Evolutionary conservation across 2,113 vertebrate genomes (phyloP).

Genomic region (Sander lucioperca): DNA sequence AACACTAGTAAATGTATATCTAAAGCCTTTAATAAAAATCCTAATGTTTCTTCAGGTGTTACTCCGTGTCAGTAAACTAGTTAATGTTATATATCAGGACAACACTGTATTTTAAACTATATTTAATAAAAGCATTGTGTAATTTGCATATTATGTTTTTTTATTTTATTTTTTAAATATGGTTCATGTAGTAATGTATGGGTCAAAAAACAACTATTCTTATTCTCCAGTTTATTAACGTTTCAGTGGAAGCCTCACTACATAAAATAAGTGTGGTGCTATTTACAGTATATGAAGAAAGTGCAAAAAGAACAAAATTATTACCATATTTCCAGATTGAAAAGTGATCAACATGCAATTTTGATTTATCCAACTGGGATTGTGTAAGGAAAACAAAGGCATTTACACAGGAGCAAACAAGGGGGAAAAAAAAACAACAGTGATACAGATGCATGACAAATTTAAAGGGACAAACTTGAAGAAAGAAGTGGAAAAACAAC

Average conservation of each 20-base stretch:
- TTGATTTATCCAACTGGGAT: conserved; percentile 4
- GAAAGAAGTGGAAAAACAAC: neutral
- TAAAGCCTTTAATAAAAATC: conserved; percentile 34
- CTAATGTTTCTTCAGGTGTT: conserved; percentile 19
- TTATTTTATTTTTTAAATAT: neutral
- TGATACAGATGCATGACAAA: conserved; percentile 2
- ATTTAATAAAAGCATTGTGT: conserved; percentile 74
- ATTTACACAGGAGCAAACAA: neutral
- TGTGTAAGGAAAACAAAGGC: neutral
- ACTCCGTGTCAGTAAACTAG: neutral
- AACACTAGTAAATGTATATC: conserved; percentile 70
- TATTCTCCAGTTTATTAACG: conserved; percentile 47
- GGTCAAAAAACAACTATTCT: conserved; percentile 22
- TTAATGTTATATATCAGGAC: conserved; percentile 40
- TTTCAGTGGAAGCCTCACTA: conserved; percentile 42
- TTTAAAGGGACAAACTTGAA: neutral
- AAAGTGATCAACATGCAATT: conserved; percentile 38
- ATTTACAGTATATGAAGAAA: conserved; percentile 40
- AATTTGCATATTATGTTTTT: neutral
- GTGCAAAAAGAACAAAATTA: conserved; percentile 44
- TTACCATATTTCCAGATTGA: conserved; percentile 9
- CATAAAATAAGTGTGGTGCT: conserved; percentile 44
- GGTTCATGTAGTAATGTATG: neutral
- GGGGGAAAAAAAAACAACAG: neutral
- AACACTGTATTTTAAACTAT: conserved; percentile 58